Conservation (phyloP, 2,888 invertebrate species). For the Emesis castigata region DNA sequence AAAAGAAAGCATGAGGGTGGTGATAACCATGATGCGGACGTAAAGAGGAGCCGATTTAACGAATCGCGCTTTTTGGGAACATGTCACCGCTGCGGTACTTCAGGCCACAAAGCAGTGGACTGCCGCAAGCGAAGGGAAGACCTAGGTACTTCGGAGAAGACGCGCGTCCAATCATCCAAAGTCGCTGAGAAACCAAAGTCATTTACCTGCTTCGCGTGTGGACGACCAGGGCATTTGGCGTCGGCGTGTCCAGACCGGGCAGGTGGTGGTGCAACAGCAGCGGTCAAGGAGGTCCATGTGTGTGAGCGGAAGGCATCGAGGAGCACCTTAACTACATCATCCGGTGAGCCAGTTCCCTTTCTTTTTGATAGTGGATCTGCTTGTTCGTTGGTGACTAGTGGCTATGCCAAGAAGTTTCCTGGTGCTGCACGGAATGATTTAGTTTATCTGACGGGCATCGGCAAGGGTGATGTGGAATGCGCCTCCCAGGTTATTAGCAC, state of each 20-base stretch:
- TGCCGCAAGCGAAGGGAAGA: not conserved
- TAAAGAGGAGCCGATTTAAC: not conserved
- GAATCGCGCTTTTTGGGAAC: not conserved
- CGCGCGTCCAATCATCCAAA: not conserved
- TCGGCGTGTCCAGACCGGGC: not conserved
- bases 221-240: not conserved
- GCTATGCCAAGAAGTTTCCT: not conserved
- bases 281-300: not conserved
- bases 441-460: not conserved
- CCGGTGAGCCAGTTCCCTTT: not conserved
- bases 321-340: not conserved
- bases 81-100: not conserved
- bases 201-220: slow-evolving; percentile 7
- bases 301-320: not conserved
- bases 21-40: not conserved
- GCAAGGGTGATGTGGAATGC: not conserved
- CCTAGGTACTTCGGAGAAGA: not conserved
- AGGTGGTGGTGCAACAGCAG: not conserved
- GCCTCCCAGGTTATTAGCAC: not conserved
- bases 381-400: not conserved
- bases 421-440: not conserved
- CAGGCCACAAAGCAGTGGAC: not conserved
- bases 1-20: slow-evolving; percentile 13
- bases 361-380: not conserved
- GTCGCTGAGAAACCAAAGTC: not conserved